Evolutionary conservation across 2,888 invertebrate species (phyloP), one percentile per base, ranked within the genome.

Genomic region (Dendrolimus houi): DNA sequence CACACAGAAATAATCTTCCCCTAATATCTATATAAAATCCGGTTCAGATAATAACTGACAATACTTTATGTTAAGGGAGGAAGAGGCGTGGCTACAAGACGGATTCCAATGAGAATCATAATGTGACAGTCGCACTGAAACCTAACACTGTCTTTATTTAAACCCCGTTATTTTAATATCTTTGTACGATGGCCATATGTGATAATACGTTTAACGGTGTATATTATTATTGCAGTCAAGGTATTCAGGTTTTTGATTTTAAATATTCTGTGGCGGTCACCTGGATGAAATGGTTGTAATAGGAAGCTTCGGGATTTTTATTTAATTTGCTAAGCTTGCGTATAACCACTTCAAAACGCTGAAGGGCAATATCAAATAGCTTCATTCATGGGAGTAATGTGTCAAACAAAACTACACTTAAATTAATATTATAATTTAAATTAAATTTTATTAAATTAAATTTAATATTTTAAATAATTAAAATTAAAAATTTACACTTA

Each of bases 31-130:
- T 12, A 47, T 47, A 47, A 13, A 52, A 69, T 29, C 47, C 47
- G 47, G 47, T 47, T 47, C 47, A 47, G 47, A 70, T 63, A 29
- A 68, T 80, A 84, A 85, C 84, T 84, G 88, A 82, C 85, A 78
- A 71, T 65, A 74, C 75, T 72, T 70, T 70, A 65, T 56, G 64
- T 63, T 56, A 56, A 54, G 57, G 62, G 72, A 80, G 86, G 89
- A 90, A 88, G 85, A 82, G 89, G 89, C 86, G 89, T 84, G 87
- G 85, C 77, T 70, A 72, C 74, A 76, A 73, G 75, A 81, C 81
- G 69, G 72, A 79, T 81, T 75, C 81, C 80, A 84, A 85, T 82
- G 77, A 74, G 78, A 82, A 70, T 69, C 67, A 67, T 69, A 66
- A 66, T 69, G 63, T 70, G 69, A 72, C 75, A 72, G 70, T 72